A percentile compares a stretch with the other conserved stretches of the same genome.
Evolutionary conservation across 1,140 invertebrate species (phyloP).

Genomic region (Lucilia cuprina): DNA sequence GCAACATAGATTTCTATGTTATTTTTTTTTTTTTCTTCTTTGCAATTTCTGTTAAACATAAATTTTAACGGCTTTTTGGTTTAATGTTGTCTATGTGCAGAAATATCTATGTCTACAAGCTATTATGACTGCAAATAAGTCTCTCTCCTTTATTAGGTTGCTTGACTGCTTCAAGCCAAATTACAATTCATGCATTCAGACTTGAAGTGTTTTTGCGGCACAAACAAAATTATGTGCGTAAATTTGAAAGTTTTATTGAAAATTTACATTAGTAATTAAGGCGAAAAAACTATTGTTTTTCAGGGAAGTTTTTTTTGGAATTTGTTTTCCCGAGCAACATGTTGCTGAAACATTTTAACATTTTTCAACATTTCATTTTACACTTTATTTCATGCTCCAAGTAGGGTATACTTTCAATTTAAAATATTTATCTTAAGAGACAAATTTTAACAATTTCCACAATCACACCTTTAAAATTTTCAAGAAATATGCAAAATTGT

Average conservation of each 20-base stretch:
- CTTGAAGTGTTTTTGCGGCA: neutral
- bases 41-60: neutral
- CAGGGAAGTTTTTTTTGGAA: no score
- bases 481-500: neutral
- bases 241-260: slow-evolving; percentile 8
- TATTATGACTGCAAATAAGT: neutral
- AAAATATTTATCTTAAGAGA: neutral
- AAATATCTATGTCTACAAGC: neutral
- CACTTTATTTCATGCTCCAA: neutral
- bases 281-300: no score
- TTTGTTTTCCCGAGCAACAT: neutral
- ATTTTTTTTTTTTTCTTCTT: no score
- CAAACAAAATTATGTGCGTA: slow-evolving; percentile 6
- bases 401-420: neutral
- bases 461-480: slow-evolving; percentile 6
- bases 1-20: neutral
- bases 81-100: neutral
- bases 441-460: neutral
- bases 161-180: neutral
- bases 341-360: neutral
- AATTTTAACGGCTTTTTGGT: neutral
- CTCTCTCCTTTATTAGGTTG: neutral
- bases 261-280: neutral
- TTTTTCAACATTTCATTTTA: neutral
- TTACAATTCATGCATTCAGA: no score